Conservation (phyloP, 2,797 vertebrate species). For the Danionella dracula region DNA sequence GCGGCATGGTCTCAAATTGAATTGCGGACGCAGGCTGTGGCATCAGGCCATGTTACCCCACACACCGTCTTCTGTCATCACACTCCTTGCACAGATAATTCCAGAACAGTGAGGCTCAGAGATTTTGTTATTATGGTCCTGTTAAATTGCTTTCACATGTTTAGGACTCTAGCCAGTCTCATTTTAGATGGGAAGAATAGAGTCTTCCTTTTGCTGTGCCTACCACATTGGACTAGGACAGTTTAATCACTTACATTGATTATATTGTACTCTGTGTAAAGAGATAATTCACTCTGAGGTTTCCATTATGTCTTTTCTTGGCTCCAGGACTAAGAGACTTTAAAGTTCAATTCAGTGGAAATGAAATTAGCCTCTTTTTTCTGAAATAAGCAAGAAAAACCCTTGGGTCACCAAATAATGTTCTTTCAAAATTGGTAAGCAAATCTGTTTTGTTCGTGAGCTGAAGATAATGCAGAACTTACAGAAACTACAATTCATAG, state of each 20-base stretch:
- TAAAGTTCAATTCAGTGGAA: too few relatives aligned
- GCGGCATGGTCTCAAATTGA: conserved; percentile 50
- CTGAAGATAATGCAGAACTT: too few relatives aligned
- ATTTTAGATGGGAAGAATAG: conserved; percentile 6
- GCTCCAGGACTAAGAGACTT: background rate
- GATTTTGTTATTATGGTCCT: conserved; percentile 21
- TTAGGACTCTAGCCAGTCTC: conserved; percentile 26
- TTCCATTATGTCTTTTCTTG: background rate
- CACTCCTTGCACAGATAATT: conserved; percentile 1
- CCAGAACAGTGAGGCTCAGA: conserved; percentile 12
- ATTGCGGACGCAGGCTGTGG: conserved; percentile 44
- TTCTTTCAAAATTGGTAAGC: background rate
- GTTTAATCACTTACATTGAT: background rate
- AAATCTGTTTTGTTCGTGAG: background rate
- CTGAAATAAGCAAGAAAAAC: background rate
- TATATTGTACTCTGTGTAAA: background rate
- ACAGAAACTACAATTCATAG: too few relatives aligned
- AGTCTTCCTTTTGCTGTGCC: background rate
- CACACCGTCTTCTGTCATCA: conserved; percentile 18
- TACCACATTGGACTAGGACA: background rate
- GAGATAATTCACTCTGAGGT: background rate
- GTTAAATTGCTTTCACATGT: conserved; percentile 37
- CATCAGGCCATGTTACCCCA: conserved; percentile 38
- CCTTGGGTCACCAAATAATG: background rate
- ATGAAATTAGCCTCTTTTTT: background rate